Evolutionary conservation across 1,140 invertebrate species (phyloP).

Genomic region (Eriosoma lanigerum): DNA sequence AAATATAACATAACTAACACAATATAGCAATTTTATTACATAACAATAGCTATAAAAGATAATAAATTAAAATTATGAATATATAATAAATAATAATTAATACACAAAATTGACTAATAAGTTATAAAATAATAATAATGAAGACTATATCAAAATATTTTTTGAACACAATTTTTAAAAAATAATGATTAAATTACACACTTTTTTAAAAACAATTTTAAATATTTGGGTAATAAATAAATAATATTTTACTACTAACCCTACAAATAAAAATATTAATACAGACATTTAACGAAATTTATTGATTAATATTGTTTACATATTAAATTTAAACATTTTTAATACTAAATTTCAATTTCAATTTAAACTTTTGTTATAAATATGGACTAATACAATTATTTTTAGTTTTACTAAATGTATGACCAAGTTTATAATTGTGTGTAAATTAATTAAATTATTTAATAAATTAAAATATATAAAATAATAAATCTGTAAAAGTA

Average conservation of each 20-base stretch:
- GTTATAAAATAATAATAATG: slow-evolving; percentile 20
- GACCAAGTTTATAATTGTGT: no score
- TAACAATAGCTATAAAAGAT: slow-evolving; percentile 34
- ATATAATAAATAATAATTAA: not conserved
- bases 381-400: no score
- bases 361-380: not conserved
- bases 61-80: slow-evolving; percentile 3
- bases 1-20: not conserved
- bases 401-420: slow-evolving; percentile 5
- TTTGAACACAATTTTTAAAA: slow-evolving; percentile 36
- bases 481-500: slow-evolving; percentile 3
- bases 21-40: slow-evolving; percentile 26
- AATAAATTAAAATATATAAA: no score
- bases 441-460: no score
- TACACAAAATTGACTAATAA: slow-evolving; percentile 35
- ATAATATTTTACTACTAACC: not conserved
- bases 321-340: not conserved
- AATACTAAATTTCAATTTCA: not conserved
- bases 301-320: not conserved
- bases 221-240: not conserved
- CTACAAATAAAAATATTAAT: slow-evolving; percentile 29
- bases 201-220: not conserved
- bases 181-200: not conserved
- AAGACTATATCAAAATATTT: slow-evolving; percentile 41
- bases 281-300: not conserved